Percentiles rank a stretch among this genome's conserved stretches.
These are phyloP conservation scores for Rhinella marina DNA, from an alignment of 2,797 vertebrate genomes.

Conservation along the genomic window DNA sequence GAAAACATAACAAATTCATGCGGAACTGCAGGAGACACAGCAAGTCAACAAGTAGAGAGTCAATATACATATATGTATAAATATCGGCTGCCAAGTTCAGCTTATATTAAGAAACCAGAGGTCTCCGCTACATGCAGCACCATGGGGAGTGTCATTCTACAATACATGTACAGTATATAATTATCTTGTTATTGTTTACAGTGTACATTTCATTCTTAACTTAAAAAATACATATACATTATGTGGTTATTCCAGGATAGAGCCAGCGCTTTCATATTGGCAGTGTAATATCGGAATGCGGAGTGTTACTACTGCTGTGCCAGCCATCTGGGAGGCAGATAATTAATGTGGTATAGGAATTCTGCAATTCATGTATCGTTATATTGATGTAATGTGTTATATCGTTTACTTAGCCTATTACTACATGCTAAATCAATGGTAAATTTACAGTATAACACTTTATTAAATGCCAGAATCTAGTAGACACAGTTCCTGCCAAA, in stretches of 20 bases:
- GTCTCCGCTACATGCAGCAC: constrained; percentile 84
- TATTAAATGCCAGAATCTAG: neutral
- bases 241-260: constrained; percentile 69
- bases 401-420: neutral
- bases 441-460: too few species aligned
- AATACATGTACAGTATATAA: constrained; percentile 77
- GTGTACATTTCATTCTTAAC: constrained; percentile 80
- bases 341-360: neutral
- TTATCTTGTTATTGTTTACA: constrained; percentile 75
- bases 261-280: constrained; percentile 21
- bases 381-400: neutral
- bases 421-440: neutral
- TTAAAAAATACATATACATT: constrained; percentile 80
- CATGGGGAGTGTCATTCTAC: constrained; percentile 76
- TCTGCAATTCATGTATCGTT: neutral
- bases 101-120: constrained; percentile 83
- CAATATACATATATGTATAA: constrained; percentile 68
- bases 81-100: constrained; percentile 78
- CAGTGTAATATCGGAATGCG: neutral
- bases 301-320: neutral
- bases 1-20: constrained; percentile 79
- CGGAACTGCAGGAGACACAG: constrained; percentile 78
- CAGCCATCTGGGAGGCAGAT: neutral
- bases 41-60: constrained; percentile 75
- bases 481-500: neutral